phyloP scores from a whole-genome alignment of 2,888 invertebrate genomes.

The Eremobia ochroleuca region DNA sequence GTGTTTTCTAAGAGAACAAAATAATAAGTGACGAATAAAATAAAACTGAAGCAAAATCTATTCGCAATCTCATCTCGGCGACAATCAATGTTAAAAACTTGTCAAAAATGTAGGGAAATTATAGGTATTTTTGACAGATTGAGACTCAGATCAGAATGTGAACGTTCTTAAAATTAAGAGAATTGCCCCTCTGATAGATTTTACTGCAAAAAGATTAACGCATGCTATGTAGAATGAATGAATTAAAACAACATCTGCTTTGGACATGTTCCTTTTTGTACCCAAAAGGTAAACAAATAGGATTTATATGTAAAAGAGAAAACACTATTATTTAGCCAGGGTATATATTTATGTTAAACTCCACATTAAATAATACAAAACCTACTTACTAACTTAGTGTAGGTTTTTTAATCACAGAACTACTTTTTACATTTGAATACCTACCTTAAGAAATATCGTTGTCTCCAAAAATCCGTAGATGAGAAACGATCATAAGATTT shows the following conservation, averaged over 20 bases:
- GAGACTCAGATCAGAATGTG: too few relatives aligned
- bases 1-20: neutral
- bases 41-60: too few relatives aligned
- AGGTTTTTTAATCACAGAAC: too few relatives aligned
- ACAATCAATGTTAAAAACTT: too few relatives aligned
- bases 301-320: neutral
- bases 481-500: neutral
- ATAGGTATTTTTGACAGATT: too few relatives aligned
- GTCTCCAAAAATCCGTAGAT: neutral
- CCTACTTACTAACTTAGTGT: neutral
- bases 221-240: neutral
- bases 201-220: neutral
- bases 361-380: neutral
- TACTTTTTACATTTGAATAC: neutral
- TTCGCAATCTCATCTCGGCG: too few relatives aligned
- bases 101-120: too few relatives aligned
- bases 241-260: slow-evolving; percentile 16
- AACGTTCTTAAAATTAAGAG: too few relatives aligned
- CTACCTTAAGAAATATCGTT: neutral
- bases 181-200: neutral
- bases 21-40: neutral
- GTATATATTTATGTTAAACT: neutral
- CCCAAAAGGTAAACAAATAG: neutral
- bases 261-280: slow-evolving; percentile 4
- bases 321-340: neutral